A percentile compares a stretch with the other conserved stretches of the same genome.
Evolutionary conservation across 2,797 vertebrate genomes (phyloP).

Genomic region (Orientallactaga sibirica): DNA sequence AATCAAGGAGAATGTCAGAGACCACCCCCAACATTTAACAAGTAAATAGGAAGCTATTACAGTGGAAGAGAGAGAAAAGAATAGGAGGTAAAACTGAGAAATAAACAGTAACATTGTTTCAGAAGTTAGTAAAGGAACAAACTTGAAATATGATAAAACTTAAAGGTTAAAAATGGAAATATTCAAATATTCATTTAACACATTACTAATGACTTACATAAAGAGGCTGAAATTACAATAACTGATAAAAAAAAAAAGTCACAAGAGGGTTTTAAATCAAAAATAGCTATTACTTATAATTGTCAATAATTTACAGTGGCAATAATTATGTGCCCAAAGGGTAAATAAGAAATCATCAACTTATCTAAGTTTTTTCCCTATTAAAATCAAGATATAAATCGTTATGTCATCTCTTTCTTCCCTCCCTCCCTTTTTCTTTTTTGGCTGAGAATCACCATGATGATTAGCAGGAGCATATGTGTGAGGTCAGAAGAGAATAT

Average conservation of each 20-base stretch:
- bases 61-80: slow-evolving; percentile 14
- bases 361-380: not conserved
- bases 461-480: no score
- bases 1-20: not conserved
- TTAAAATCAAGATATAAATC: not conserved
- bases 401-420: no score
- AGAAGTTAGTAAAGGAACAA: not conserved
- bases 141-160: slow-evolving; percentile 31
- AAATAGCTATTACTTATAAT: slow-evolving; percentile 7
- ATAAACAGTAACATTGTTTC: not conserved
- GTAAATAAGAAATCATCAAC: slow-evolving; percentile 16
- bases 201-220: not conserved
- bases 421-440: no score
- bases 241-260: not conserved
- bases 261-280: not conserved
- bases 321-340: not conserved
- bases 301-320: slow-evolving; percentile 11
- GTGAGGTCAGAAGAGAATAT: no score
- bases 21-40: not conserved
- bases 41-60: slow-evolving; percentile 17
- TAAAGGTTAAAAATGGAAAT: slow-evolving; percentile 25
- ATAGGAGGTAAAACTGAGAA: not conserved
- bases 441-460: no score
- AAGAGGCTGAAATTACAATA: not conserved
- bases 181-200: slow-evolving; percentile 36